These are phyloP conservation scores for Psophia crepitans DNA, from an alignment of 2,113 vertebrate species.

Conservation along the genomic window DNA sequence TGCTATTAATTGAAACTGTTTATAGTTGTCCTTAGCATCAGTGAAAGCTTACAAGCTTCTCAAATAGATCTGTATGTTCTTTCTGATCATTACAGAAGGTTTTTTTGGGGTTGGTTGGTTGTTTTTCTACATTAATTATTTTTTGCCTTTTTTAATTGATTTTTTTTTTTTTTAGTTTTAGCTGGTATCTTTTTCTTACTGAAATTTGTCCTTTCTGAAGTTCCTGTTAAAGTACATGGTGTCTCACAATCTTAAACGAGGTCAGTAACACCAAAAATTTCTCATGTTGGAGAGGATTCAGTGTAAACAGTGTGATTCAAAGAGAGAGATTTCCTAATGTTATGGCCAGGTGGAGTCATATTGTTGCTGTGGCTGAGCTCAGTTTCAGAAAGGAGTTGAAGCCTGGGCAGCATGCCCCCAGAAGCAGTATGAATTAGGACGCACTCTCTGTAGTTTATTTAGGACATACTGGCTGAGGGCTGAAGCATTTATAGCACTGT, in stretches of 20 bases:
- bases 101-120: neutral
- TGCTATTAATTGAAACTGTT: constrained; percentile 28
- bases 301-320: neutral
- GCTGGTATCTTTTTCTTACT: neutral
- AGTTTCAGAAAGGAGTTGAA: neutral
- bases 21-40: neutral
- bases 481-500: neutral
- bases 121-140: neutral
- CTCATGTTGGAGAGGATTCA: neutral
- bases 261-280: neutral
- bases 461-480: neutral
- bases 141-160: neutral
- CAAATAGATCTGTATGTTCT: neutral
- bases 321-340: neutral
- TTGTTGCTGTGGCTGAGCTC: neutral
- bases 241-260: neutral
- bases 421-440: neutral
- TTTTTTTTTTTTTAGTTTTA: neutral
- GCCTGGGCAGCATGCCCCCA: neutral
- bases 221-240: neutral
- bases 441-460: neutral
- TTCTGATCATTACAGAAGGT: neutral
- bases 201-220: neutral
- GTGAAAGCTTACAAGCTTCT: neutral
- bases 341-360: neutral